Percentiles rank a stretch among this genome's conserved stretches.
Evolutionary conservation across 1,140 invertebrate genomes (phyloP).

Genomic region (Drosophila ananassae): DNA sequence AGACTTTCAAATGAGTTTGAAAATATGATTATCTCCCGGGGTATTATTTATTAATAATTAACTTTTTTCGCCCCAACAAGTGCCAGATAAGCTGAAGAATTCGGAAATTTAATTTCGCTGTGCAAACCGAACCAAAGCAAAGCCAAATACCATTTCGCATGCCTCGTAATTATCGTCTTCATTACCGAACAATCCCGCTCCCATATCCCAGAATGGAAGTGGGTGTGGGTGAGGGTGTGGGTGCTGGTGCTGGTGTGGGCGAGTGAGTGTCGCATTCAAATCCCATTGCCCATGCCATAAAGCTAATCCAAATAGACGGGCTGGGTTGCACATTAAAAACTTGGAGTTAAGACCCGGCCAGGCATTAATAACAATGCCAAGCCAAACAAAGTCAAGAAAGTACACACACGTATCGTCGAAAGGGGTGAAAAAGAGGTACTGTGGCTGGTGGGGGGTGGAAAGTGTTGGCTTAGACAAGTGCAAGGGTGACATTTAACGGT

Average conservation of each 20-base stretch:
- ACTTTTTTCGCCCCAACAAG: slow-evolving; percentile 6
- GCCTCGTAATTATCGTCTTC: background rate
- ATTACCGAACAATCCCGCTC: background rate
- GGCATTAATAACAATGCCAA: slow-evolving; percentile 51
- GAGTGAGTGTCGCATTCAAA: slow-evolving; percentile 2
- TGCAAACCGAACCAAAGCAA: background rate
- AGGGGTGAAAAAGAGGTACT: slow-evolving; percentile 10
- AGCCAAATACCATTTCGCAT: background rate
- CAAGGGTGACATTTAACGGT: slow-evolving; percentile 72
- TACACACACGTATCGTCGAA: slow-evolving; percentile 23
- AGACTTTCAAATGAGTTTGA: background rate
- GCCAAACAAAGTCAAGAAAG: slow-evolving; percentile 40
- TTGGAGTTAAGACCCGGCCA: slow-evolving; percentile 30
- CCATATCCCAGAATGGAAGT: background rate
- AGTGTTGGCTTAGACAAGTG: slow-evolving; percentile 42
- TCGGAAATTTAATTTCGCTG: slow-evolving; percentile 2
- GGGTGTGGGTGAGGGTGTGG: background rate
- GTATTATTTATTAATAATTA: background rate
- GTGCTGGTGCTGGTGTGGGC: background rate
- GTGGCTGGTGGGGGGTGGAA: background rate
- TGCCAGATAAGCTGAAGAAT: slow-evolving; percentile 2
- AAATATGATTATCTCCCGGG: background rate
- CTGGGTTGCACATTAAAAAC: slow-evolving; percentile 37
- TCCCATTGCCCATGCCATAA: slow-evolving; percentile 10
- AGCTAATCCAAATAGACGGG: slow-evolving; percentile 37